Conservation (phyloP, 2,797 vertebrate species). For the Typhlichthys eigenmanni region DNA sequence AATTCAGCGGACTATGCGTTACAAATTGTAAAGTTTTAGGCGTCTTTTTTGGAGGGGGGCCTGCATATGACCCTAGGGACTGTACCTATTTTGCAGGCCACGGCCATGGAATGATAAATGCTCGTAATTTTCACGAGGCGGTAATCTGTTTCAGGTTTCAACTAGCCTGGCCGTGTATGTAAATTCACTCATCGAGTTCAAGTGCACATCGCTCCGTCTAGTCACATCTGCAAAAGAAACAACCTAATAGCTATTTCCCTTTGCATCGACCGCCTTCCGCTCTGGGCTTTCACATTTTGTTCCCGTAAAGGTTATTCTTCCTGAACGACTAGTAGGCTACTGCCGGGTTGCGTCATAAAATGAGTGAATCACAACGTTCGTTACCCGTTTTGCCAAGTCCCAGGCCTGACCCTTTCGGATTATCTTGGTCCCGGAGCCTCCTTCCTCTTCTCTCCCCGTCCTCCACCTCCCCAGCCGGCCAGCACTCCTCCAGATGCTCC, state of each 20-base stretch:
- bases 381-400: constrained; percentile 83
- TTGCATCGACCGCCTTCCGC: constrained; percentile 70
- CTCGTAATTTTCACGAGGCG: constrained; percentile 42
- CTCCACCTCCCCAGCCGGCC: constrained; percentile 86
- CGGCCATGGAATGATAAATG: constrained; percentile 40
- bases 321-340: constrained; percentile 28
- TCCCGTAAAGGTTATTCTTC: constrained; percentile 49
- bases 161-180: constrained; percentile 28
- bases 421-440: constrained; percentile 84
- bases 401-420: constrained; percentile 81
- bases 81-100: constrained; percentile 63
- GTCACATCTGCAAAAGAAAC: constrained; percentile 67
- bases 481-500: constrained; percentile 81
- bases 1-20: constrained; percentile 23
- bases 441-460: constrained; percentile 86
- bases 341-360: constrained; percentile 59
- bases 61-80: constrained; percentile 43
- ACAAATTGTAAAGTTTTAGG: constrained; percentile 47
- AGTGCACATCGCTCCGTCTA: constrained; percentile 59
- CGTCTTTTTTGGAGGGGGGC: constrained; percentile 43
- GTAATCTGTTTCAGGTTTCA: constrained; percentile 11
- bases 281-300: constrained; percentile 44
- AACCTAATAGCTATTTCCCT: constrained; percentile 56
- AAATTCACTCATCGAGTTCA: constrained; percentile 69
- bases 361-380: constrained; percentile 65